These are phyloP conservation scores for Daktulosphaira vitifoliae DNA, from an alignment of 1,140 invertebrate genomes.

Conservation along the genomic window DNA sequence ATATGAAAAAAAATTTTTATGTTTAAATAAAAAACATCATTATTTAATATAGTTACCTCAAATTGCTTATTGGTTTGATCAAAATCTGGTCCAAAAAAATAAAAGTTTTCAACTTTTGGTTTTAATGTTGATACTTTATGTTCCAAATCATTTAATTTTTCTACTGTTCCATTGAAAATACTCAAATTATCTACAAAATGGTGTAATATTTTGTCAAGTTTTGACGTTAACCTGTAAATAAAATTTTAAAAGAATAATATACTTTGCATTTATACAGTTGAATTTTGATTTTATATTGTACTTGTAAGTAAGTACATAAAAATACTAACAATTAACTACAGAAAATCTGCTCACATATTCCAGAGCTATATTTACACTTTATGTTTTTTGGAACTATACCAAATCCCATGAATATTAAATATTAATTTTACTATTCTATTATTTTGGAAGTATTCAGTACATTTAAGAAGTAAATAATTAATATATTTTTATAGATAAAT, in stretches of 20 bases:
- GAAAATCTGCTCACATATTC: conserved; percentile 22
- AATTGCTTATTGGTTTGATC: conserved; percentile 38
- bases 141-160: conserved; percentile 55
- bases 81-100: conserved; percentile 54
- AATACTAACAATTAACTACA: conserved; percentile 18
- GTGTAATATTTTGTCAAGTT: conserved; percentile 50
- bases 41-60: no score
- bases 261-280: no score
- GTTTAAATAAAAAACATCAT: no score
- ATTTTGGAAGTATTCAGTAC: conserved; percentile 3
- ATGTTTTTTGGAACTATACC: conserved; percentile 4
- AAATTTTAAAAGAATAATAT: no score
- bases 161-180: conserved; percentile 49
- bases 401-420: conserved; percentile 17
- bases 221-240: no score
- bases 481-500: no score
- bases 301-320: neutral
- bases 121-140: conserved; percentile 54
- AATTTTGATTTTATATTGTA: no score
- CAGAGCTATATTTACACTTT: conserved; percentile 25
- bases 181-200: conserved; percentile 38
- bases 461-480: no score
- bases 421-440: conserved; percentile 14
- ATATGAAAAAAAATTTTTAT: no score
- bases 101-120: conserved; percentile 54